phyloP scores from a whole-genome alignment of 1,140 invertebrate genomes.

The Drosophila auraria region DNA sequence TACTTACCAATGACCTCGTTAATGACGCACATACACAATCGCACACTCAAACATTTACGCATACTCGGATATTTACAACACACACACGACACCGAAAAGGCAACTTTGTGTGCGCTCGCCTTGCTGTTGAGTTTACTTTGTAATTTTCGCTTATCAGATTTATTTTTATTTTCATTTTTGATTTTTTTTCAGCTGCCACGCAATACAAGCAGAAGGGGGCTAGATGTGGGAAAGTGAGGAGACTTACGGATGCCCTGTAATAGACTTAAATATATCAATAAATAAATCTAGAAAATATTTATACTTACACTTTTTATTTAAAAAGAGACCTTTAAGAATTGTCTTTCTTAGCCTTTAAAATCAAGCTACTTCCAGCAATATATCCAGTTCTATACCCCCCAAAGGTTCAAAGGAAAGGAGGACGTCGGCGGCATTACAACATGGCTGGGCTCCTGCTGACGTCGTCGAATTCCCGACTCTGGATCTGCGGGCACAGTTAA shows the following conservation, averaged over 20 bases:
- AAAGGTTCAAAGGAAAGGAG: neutral
- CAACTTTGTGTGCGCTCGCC: slow-evolving; percentile 44
- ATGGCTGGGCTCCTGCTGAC: slow-evolving; percentile 36
- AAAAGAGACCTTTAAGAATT: too few species aligned
- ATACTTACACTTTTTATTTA: too few species aligned
- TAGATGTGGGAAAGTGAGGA: neutral
- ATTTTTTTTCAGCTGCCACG: slow-evolving; percentile 70
- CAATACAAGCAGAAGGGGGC: slow-evolving; percentile 18
- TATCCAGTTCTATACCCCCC: neutral
- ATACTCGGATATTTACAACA: slow-evolving; percentile 1
- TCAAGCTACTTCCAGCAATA: neutral
- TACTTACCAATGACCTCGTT: slow-evolving; percentile 83
- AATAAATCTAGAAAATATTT: too few species aligned
- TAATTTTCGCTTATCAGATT: slow-evolving; percentile 82
- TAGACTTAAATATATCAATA: neutral
- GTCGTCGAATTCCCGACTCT: slow-evolving; percentile 29
- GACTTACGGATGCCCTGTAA: slow-evolving; percentile 19
- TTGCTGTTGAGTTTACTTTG: slow-evolving; percentile 71
- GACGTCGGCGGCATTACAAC: slow-evolving; percentile 10
- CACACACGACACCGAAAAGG: slow-evolving; percentile 10
- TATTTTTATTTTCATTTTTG: slow-evolving; percentile 81
- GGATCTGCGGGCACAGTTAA: slow-evolving; percentile 57
- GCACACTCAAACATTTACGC: slow-evolving; percentile 10
- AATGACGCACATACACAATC: slow-evolving; percentile 53
- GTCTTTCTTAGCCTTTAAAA: too few species aligned